Evolutionary conservation across 2,888 invertebrate genomes (phyloP), one percentile per base, ranked within the genome.

Genomic region (Ecliptopera silaceata): DNA sequence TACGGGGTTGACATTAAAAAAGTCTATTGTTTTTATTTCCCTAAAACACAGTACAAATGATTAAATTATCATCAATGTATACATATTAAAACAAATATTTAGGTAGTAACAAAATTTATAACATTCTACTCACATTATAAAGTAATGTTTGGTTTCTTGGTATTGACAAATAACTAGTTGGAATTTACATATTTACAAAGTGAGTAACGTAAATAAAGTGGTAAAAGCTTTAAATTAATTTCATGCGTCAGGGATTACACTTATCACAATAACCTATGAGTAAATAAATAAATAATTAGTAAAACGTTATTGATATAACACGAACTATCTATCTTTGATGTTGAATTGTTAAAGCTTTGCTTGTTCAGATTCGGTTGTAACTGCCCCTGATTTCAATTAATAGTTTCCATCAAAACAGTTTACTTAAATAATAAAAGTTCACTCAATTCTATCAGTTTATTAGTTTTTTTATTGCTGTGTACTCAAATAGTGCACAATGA

Each of bases 141-240:
- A 45, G 77, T 85, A 87, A 86, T 86, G 91, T 91, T 91, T 90
- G 91, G 91, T 91, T 88, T 89, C 84, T 78, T 86, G 88, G 85
- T 89, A 88, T 86, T 83, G 82, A 84, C 79, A 76, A 86, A 80
- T 84, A 81, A 79, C 82, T 85, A 88, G 75, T 77, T 84, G 82
- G 81, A 86, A 88, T 90, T 88, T 91, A 90, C 90, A 91, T 91
- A 91, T 91, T 84, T 91, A 91, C 91, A 91, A 66, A 66, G 70
- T 75, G 77, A 82, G 72, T 84, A 84, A 85, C 76, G 76, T 72
- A 82, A 83, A 78, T 71, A 82, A 82, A 84, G 74, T 84, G 83
- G 84, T 86, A 86, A 83, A 84, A 82, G 79, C 77, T 79, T 82
- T 72, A 70, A 55, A 70, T 66, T 73, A 57, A 60, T 68, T 71